Percentiles rank a stretch among this genome's conserved stretches.
Evolutionary conservation across 2,888 invertebrate genomes (phyloP).

Genomic region (Diaphora mendica): DNA sequence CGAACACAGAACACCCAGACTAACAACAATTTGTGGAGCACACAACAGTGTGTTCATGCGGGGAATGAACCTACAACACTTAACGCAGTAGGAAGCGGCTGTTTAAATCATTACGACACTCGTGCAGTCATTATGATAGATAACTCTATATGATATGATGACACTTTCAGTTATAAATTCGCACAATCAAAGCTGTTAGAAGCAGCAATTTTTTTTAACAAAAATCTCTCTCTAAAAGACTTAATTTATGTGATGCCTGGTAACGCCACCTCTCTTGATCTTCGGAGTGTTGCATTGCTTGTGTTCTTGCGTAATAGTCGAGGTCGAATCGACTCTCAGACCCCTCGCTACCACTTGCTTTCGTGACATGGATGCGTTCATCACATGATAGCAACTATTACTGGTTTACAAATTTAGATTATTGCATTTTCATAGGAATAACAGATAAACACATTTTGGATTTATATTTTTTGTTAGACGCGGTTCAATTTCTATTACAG

Average conservation of each 20-base stretch:
- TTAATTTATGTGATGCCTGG: slow-evolving; percentile 8
- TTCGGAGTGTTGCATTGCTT: slow-evolving; percentile 12
- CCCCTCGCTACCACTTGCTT: slow-evolving; percentile 1
- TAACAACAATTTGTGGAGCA: too few relatives aligned
- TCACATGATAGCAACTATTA: not conserved
- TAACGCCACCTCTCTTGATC: not conserved
- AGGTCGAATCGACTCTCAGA: not conserved
- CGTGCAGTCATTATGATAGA: not conserved
- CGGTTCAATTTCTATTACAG: slow-evolving; percentile 14
- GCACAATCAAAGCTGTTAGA: not conserved
- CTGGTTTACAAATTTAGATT: not conserved
- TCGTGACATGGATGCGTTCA: not conserved
- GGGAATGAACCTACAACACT: too few relatives aligned
- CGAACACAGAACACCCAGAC: too few relatives aligned
- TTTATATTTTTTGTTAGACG: not conserved
- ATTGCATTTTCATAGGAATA: slow-evolving; percentile 14
- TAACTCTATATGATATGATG: not conserved
- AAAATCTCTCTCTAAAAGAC: not conserved
- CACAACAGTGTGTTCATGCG: too few relatives aligned
- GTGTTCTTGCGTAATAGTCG: not conserved
- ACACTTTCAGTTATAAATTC: not conserved
- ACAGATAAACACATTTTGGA: slow-evolving; percentile 22
- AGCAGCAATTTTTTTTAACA: not conserved
- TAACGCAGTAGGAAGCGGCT: too few relatives aligned
- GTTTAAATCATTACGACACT: not conserved